Conservation (phyloP, 1,140 invertebrate genomes). For the Zaprionus kolodkinae region DNA sequence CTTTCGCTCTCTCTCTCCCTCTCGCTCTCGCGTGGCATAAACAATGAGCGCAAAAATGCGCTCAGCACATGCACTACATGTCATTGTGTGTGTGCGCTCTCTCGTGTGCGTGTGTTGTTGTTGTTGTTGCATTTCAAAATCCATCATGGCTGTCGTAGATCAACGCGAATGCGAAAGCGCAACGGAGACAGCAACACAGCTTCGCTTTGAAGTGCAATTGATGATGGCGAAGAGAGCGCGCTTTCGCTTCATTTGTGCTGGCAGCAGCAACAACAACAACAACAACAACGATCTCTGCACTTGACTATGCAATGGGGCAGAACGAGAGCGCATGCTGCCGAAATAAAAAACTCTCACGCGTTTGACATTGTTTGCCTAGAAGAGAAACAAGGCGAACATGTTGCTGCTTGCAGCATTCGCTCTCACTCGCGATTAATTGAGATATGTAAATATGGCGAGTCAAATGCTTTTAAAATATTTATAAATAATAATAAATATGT, state of each 20-base stretch:
- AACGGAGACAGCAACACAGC: constrained; percentile 1
- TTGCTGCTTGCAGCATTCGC: background rate
- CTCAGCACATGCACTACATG: background rate
- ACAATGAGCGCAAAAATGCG: background rate
- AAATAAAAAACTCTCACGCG: background rate
- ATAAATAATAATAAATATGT: background rate
- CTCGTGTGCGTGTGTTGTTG: background rate
- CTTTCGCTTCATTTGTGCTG: background rate
- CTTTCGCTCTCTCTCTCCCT: background rate
- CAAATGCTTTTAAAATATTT: background rate
- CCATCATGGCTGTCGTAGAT: background rate
- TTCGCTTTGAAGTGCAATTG: background rate
- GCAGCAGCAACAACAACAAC: background rate
- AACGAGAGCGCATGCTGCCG: background rate
- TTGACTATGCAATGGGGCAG: background rate
- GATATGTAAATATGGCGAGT: background rate
- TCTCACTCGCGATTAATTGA: background rate
- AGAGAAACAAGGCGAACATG: background rate
- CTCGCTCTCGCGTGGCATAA: background rate
- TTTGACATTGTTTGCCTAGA: background rate
- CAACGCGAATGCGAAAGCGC: constrained; percentile 1
- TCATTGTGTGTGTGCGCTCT: background rate
- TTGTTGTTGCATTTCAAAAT: background rate
- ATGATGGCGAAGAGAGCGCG: background rate
- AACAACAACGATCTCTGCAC: background rate